Conservation (phyloP, 2,113 vertebrate species). For the Grallaria varia region DNA sequence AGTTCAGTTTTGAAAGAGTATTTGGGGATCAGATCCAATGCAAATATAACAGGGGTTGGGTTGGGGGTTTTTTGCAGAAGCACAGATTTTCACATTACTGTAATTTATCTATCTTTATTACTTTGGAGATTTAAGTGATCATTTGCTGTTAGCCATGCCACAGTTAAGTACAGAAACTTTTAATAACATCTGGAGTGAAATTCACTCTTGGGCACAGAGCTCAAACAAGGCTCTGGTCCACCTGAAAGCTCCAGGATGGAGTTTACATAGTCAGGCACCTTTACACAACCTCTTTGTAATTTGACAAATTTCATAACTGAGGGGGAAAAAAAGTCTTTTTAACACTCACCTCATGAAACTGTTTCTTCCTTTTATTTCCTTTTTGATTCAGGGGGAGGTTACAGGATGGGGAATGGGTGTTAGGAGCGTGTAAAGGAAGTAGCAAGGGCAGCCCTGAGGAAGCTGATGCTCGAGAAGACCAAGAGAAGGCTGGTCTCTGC, state of each 20-base stretch:
- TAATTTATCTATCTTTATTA: constrained; percentile 15
- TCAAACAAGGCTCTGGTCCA: constrained; percentile 9
- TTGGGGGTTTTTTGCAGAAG: not conserved
- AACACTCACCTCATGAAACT: rapidly evolving
- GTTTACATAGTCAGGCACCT: not conserved
- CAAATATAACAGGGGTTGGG: not conserved
- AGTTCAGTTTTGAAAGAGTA: not conserved
- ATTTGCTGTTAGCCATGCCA: not conserved
- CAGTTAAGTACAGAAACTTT: not conserved
- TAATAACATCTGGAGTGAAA: not conserved
- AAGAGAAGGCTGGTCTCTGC: not conserved
- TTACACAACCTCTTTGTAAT: not conserved
- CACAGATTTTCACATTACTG: not conserved
- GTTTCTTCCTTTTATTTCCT: not conserved
- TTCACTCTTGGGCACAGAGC: constrained; percentile 21
- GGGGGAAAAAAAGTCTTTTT: not conserved
- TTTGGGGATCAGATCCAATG: not conserved
- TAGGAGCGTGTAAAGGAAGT: too few species aligned
- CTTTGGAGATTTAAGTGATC: constrained; percentile 16
- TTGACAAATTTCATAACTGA: not conserved
- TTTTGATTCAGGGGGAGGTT: rapidly evolving
- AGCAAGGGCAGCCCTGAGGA: not conserved
- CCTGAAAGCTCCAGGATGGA: not conserved
- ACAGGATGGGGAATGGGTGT: rapidly evolving
- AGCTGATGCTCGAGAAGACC: rapidly evolving